Conservation (phyloP, 2,888 invertebrate species). For the Dryobota labecula region DNA sequence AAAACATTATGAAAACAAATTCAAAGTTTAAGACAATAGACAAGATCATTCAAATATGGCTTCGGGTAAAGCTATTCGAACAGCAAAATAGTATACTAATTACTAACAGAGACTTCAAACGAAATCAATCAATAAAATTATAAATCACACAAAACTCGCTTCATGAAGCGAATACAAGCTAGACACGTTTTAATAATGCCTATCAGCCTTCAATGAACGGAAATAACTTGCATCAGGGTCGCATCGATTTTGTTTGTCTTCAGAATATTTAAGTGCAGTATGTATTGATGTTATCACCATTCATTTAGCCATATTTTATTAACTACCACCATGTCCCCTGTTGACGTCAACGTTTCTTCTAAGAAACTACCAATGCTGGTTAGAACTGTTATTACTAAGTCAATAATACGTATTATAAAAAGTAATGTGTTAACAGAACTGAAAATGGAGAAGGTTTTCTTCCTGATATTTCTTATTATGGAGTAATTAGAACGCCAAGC, state of each 20-base stretch:
- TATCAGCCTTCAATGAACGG: constrained; percentile 81
- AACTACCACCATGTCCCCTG: not conserved
- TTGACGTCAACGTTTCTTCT: constrained; percentile 46
- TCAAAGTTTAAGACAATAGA: not conserved
- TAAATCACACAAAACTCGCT: constrained; percentile 43
- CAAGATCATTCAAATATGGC: not conserved
- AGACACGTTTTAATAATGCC: constrained; percentile 78
- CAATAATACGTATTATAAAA: constrained; percentile 11
- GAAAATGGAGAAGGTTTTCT: not conserved
- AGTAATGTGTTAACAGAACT: not conserved
- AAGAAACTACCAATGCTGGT: constrained; percentile 36
- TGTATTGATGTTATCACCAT: constrained; percentile 55
- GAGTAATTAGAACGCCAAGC: constrained; percentile 53
- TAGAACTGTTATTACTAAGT: constrained; percentile 14
- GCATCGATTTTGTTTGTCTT: constrained; percentile 85
- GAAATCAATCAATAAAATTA: not conserved
- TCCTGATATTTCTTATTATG: constrained; percentile 43
- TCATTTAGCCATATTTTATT: constrained; percentile 49
- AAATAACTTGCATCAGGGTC: constrained; percentile 86
- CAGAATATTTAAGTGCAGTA: constrained; percentile 72
- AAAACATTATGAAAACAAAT: not conserved
- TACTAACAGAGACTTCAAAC: not conserved
- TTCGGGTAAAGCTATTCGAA: not conserved
- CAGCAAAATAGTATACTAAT: not conserved
- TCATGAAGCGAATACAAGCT: constrained; percentile 52